These are phyloP conservation scores for Amorpha juglandis DNA, from an alignment of 2,888 invertebrate species.

Conservation along the genomic window DNA sequence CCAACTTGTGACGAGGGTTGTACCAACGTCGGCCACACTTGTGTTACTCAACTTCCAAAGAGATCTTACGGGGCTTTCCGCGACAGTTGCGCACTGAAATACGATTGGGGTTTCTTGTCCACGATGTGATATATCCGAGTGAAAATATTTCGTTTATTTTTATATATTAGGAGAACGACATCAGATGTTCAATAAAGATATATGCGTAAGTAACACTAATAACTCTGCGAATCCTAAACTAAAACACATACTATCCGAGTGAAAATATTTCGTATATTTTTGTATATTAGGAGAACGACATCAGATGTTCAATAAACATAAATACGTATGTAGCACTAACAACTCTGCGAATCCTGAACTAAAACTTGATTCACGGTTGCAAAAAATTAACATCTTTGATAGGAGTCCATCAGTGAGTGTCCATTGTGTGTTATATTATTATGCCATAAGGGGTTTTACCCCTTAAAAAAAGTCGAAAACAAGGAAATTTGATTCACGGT, in stretches of 20 bases:
- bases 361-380: no score
- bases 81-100: conserved; percentile 31
- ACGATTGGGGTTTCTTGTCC: conserved; percentile 33
- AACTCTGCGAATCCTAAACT: no score
- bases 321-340: no score
- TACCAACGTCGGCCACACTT: conserved; percentile 61
- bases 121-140: conserved; percentile 28
- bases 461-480: no score
- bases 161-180: neutral
- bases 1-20: conserved; percentile 69
- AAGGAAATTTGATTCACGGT: no score
- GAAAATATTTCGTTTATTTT: conserved; percentile 16
- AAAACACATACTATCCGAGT: conserved; percentile 10
- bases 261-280: conserved; percentile 15
- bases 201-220: no score
- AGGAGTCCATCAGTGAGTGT: no score
- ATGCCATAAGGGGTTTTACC: no score
- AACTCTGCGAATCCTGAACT: no score
- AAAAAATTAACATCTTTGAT: no score
- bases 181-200: neutral
- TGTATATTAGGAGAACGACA: neutral
- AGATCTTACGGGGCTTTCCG: conserved; percentile 41
- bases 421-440: no score
- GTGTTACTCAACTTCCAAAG: conserved; percentile 49
- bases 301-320: neutral